Conservation (phyloP, 2,797 vertebrate genomes). For the Helarctos malayanus region DNA sequence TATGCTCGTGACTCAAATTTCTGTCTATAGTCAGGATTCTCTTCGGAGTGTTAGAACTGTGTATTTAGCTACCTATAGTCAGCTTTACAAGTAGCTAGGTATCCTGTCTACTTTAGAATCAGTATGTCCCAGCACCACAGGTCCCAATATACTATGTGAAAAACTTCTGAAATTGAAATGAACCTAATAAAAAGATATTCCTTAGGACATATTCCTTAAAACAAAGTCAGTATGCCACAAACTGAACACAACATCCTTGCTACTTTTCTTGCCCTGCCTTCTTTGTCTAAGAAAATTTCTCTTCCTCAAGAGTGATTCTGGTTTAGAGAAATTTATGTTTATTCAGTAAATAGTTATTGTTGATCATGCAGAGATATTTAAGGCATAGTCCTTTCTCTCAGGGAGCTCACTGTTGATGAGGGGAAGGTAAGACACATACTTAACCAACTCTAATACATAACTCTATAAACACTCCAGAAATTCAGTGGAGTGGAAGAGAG, state of each 20-base stretch:
- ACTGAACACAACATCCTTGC: not conserved
- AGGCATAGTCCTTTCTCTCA: not conserved
- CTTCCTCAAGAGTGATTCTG: not conserved
- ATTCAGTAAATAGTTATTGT: not conserved
- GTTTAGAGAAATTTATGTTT: slow-evolving; percentile 35
- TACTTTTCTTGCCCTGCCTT: not conserved
- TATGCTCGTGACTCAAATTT: not conserved
- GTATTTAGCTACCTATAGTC: not conserved
- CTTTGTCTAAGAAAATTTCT: slow-evolving; percentile 30
- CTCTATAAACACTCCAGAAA: not conserved
- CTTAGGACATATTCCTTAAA: not conserved
- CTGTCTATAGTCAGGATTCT: not conserved
- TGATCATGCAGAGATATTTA: not conserved
- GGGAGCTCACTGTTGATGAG: not conserved
- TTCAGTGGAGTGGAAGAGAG: not conserved
- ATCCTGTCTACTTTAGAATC: not conserved
- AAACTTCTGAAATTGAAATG: not conserved
- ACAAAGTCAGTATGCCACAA: not conserved
- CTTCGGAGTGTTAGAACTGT: not conserved
- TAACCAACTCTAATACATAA: not conserved
- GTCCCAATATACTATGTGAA: not conserved
- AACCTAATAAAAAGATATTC: not conserved
- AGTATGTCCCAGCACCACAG: not conserved
- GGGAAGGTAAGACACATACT: not conserved
- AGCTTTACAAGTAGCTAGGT: not conserved